Base-by-base conservation (phyloP, 1,140 invertebrate species). In the Danaus melanippus region DNA sequence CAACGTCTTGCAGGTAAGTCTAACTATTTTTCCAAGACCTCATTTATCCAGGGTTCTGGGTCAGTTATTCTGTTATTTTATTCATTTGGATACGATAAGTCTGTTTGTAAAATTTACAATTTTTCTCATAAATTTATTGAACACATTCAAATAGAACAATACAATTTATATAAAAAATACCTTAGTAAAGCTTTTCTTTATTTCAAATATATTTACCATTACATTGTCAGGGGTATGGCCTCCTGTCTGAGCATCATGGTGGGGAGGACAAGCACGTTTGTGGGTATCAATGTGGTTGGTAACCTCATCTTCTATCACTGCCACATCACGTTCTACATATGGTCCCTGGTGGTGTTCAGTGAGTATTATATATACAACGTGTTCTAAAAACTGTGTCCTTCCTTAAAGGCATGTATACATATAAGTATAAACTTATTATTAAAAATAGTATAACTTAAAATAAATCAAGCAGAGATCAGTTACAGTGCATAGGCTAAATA, bases 221-320 rank as follows among this genome's bases (percentile, higher is more conserved):
- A 43, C 41, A 15, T 43, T 32, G 2, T 32, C 70, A 85, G 82
- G 62, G 84, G 79, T 0, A 87, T 87, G 84, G 80, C 72, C 6
- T 53, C 74, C 0, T 84, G 82, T 44, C 69, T 87, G 0, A 80
- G 78, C 42, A 78, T 87, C 39, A 85, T 87, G 84, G 80, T 86
- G 15, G 84, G 78, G 0, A 50, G 84, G 10, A 76, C 69, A 10
- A 74, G 76, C 44, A 73, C 79, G 0, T 84, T 86, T 50, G 50
- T 82, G 5, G 84, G 82, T 0, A 83, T 85, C 51, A 87, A 84
- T 52, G 12, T 82, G 5, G 74, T 83, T 0, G 82, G 78, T 0
- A 79, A 82, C 46, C 51, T 84, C 5, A 71, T 87, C 12, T 82
- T 84, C 66, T 48, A 66, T 17, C 68, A 84, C 58, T 87, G 84